Conservation (phyloP, 2,888 invertebrate species). For the Agonum fuliginosum region DNA sequence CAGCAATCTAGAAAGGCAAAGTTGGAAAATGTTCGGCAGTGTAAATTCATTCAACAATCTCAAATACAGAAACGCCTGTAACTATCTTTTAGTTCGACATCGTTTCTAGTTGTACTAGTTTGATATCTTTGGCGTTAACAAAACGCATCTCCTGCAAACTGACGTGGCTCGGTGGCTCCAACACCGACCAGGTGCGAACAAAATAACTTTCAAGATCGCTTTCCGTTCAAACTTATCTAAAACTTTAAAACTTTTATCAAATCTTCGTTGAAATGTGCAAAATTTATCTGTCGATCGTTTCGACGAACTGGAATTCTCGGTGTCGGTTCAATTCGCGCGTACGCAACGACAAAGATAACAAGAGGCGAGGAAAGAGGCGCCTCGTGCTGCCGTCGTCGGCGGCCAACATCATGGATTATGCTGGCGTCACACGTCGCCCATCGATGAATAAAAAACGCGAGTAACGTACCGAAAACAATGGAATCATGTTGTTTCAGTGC, state of each 20-base stretch:
- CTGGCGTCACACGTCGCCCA: slow-evolving; percentile 8
- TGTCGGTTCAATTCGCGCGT: slow-evolving; percentile 30
- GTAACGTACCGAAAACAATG: slow-evolving; percentile 17
- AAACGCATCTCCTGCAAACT: slow-evolving; percentile 7
- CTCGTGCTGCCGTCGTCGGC: not conserved
- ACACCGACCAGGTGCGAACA: slow-evolving; percentile 30
- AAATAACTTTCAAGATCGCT: slow-evolving; percentile 38
- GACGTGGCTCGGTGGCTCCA: slow-evolving; percentile 1
- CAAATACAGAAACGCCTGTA: too few relatives aligned
- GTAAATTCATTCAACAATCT: too few relatives aligned
- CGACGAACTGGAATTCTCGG: slow-evolving; percentile 29
- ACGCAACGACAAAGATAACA: slow-evolving; percentile 16
- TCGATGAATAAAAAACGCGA: slow-evolving; percentile 38
- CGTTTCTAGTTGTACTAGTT: not conserved
- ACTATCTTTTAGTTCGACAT: too few relatives aligned
- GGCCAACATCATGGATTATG: slow-evolving; percentile 2
- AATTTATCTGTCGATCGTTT: slow-evolving; percentile 49
- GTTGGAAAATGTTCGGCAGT: too few relatives aligned
- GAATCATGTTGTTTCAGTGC: slow-evolving; percentile 20
- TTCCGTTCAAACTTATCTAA: slow-evolving; percentile 42
- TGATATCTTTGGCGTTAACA: not conserved
- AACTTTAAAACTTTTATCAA: slow-evolving; percentile 51
- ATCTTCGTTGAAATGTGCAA: slow-evolving; percentile 42
- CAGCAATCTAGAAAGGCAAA: not conserved
- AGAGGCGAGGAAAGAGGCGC: not conserved